These are phyloP conservation scores for Zaprionus africanus DNA, from an alignment of 1,140 invertebrate species.

Conservation along the genomic window DNA sequence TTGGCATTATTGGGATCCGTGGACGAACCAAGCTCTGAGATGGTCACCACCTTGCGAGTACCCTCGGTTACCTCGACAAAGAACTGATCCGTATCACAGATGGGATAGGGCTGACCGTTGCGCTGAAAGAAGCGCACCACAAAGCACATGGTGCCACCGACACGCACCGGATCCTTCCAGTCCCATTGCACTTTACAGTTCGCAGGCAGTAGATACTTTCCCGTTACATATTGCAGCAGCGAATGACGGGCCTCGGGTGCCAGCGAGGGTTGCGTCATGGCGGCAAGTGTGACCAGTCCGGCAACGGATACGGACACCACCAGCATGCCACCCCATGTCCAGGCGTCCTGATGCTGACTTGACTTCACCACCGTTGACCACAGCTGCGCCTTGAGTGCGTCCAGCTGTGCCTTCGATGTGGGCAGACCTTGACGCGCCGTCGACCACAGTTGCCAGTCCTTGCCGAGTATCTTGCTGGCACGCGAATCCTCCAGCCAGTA, in stretches of 20 bases:
- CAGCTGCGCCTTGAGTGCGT: slow-evolving; percentile 91
- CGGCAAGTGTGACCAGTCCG: slow-evolving; percentile 92
- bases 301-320: slow-evolving; percentile 93
- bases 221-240: slow-evolving; percentile 95
- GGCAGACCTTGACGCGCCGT: slow-evolving; percentile 91
- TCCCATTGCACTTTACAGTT: slow-evolving; percentile 92
- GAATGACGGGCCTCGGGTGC: slow-evolving; percentile 94
- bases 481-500: slow-evolving; percentile 94
- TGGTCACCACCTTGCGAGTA: slow-evolving; percentile 91
- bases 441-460: slow-evolving; percentile 92
- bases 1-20: slow-evolving; percentile 92
- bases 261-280: slow-evolving; percentile 93
- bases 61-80: slow-evolving; percentile 94
- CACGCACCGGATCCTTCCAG: slow-evolving; percentile 94
- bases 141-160: slow-evolving; percentile 96
- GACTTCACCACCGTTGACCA: slow-evolving; percentile 94
- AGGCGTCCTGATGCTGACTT: slow-evolving; percentile 93
- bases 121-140: slow-evolving; percentile 95
- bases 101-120: slow-evolving; percentile 95
- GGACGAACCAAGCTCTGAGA: slow-evolving; percentile 94
- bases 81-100: slow-evolving; percentile 95
- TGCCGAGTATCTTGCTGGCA: slow-evolving; percentile 89
- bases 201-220: slow-evolving; percentile 94
- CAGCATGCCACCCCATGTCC: slow-evolving; percentile 95
- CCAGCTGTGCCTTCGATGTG: slow-evolving; percentile 91